Evolutionary conservation across 2,797 vertebrate species (phyloP).

Genomic region (Premnoplex brunnescens): DNA sequence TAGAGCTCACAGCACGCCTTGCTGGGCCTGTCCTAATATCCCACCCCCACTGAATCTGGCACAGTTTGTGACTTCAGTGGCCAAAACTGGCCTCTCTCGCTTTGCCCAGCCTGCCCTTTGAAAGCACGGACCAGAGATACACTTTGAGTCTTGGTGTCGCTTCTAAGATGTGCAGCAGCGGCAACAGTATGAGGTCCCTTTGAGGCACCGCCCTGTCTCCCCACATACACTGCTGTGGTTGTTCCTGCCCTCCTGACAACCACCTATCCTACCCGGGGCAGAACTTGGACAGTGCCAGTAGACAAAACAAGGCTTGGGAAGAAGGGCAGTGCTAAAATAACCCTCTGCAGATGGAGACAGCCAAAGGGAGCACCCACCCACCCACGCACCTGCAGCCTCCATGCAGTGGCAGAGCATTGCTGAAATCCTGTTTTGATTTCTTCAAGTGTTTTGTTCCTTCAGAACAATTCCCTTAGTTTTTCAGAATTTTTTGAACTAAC

Average conservation of each 20-base stretch:
- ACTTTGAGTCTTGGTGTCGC: background rate
- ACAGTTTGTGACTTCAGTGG: background rate
- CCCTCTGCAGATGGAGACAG: rapidly evolving
- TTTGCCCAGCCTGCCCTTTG: background rate
- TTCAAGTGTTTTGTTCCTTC: background rate
- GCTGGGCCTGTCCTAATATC: background rate
- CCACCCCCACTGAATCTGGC: background rate
- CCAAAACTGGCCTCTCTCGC: background rate
- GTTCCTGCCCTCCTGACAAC: background rate
- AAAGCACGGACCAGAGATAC: rapidly evolving
- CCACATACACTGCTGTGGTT: background rate
- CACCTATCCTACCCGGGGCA: rapidly evolving
- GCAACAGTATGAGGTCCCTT: rapidly evolving
- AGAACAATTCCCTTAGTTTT: background rate
- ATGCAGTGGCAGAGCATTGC: rapidly evolving
- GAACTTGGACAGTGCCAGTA: rapidly evolving
- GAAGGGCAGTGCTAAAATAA: background rate
- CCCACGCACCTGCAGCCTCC: background rate
- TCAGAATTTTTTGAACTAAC: background rate
- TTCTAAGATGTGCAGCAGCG: background rate
- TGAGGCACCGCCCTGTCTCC: rapidly evolving
- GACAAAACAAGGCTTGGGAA: background rate
- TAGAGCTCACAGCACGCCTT: background rate
- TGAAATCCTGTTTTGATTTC: background rate
- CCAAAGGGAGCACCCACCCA: background rate